These are phyloP conservation scores for Amiota minor DNA, from an alignment of 2,888 invertebrate genomes.

Conservation along the genomic window DNA sequence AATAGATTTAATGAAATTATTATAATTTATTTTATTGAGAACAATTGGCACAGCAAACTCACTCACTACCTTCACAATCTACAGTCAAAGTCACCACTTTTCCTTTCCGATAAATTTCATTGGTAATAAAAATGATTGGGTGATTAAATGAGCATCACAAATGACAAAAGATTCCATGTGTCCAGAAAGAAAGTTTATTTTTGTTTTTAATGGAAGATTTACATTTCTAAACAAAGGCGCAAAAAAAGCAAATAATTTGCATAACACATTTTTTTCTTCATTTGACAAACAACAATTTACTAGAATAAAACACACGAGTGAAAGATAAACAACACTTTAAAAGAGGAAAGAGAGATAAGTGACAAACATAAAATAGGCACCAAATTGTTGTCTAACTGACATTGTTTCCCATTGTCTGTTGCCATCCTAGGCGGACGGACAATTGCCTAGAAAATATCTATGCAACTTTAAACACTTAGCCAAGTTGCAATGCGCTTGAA, in stretches of 20 bases:
- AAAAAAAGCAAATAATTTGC: slow-evolving; percentile 58
- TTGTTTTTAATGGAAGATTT: too few species aligned
- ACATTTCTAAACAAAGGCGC: slow-evolving; percentile 44
- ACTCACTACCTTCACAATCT: too few species aligned
- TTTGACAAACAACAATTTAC: slow-evolving; percentile 35
- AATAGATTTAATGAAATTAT: slow-evolving; percentile 19
- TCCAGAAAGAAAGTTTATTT: slow-evolving; percentile 2
- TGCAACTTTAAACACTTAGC: slow-evolving; percentile 8
- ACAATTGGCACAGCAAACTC: too few species aligned
- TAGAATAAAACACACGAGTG: slow-evolving; percentile 52
- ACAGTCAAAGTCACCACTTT: too few species aligned
- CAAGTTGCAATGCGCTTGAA: slow-evolving; percentile 29
- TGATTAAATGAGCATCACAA: too few species aligned
- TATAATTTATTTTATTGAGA: neutral
- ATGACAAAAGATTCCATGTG: too few species aligned
- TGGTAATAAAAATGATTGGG: too few species aligned
- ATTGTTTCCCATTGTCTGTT: neutral
- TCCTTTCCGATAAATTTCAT: too few species aligned
- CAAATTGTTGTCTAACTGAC: slow-evolving; percentile 23
- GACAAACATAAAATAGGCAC: slow-evolving; percentile 13
- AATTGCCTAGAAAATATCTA: slow-evolving; percentile 16
- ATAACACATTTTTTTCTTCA: slow-evolving; percentile 47
- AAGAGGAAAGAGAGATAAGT: slow-evolving; percentile 30
- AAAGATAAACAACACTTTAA: slow-evolving; percentile 34
- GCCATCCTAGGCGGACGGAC: neutral